Evolutionary conservation across 2,797 vertebrate genomes (phyloP), one percentile per base, ranked within the genome.

Genomic region (Chaetophractus vellerosus): DNA sequence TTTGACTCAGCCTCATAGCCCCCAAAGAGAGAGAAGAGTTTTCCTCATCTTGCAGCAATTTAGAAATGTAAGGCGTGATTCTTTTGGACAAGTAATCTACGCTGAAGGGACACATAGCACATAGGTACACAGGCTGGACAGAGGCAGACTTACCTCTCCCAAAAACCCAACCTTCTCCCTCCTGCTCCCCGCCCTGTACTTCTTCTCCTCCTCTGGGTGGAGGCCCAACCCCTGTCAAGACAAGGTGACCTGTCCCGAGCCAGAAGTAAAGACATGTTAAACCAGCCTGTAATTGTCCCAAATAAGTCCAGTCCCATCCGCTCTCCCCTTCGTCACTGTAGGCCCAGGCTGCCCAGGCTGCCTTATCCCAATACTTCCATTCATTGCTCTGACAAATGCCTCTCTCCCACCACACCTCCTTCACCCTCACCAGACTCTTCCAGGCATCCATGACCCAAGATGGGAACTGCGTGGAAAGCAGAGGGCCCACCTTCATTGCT

Each of bases 31-130:
- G 45, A 83, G 23, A 31, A 38, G 11, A 82, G 64, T 33, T 66
- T 72, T 66, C 78, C 76, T 38, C 55, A 57, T 66, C 57, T 10
- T 19, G 1, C 55, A 82, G 72, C 72, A 57, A 50, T 79, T 86
- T 89, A 57, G n/a, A 91, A 79, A 83, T 50, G 48, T 38, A 52
- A 82, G 52, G 64, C 61, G 55, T 38, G 71, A 87, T 38, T 59
- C 33, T 69, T 63, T 90, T 72, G 18, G 81, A 83, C 88, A 63
- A 45, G 81, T 75, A 72, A 23, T 85, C 72, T 36, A 36, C 10
- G 36, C 69, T 18, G 1, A 36, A 89, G 71, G 83, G 55, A 66
- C 2, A 2, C 50, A 8, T 1, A 38, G 41, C 74, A 48, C 16
- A 9, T 2, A 2, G 55, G 23, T 6, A 41, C 59, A 50, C 5